Evolutionary conservation across 64 coral and sea anemone species (phyloP).

Genomic region (Astreopora myriophthalma): DNA sequence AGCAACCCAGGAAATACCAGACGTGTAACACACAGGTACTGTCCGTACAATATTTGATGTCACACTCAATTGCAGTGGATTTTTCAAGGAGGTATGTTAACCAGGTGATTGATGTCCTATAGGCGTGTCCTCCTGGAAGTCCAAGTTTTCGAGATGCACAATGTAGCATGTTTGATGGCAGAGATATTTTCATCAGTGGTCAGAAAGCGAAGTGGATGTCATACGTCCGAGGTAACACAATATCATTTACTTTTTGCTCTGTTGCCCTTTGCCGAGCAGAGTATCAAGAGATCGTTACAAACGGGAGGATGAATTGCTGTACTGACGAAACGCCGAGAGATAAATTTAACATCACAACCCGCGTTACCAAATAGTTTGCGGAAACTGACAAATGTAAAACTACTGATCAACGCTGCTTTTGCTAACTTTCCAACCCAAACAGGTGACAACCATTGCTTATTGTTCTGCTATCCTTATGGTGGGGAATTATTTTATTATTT

Average conservation of each 20-base stretch:
- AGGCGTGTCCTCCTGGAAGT: slow-evolving; percentile 37
- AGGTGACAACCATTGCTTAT: slow-evolving; percentile 49
- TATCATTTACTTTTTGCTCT: no score
- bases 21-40: slow-evolving; percentile 73
- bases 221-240: slow-evolving; percentile 32
- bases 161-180: slow-evolving; percentile 44
- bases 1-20: slow-evolving; percentile 35
- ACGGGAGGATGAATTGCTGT: no score
- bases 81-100: no score
- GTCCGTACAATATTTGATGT: not conserved
- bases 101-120: not conserved
- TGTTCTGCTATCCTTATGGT: slow-evolving; percentile 62
- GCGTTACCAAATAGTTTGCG: no score
- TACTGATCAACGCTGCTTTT: no score
- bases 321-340: no score
- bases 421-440: no score
- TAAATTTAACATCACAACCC: no score
- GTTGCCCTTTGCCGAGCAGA: no score
- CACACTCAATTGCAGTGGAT: not conserved
- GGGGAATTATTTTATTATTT: slow-evolving; percentile 62
- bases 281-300: no score
- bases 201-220: slow-evolving; percentile 43
- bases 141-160: slow-evolving; percentile 60
- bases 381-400: no score
- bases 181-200: slow-evolving; percentile 59